Evolutionary conservation across 1,140 invertebrate genomes (phyloP), one percentile per base, ranked within the genome.

Genomic region (Probaryconus sp.): DNA sequence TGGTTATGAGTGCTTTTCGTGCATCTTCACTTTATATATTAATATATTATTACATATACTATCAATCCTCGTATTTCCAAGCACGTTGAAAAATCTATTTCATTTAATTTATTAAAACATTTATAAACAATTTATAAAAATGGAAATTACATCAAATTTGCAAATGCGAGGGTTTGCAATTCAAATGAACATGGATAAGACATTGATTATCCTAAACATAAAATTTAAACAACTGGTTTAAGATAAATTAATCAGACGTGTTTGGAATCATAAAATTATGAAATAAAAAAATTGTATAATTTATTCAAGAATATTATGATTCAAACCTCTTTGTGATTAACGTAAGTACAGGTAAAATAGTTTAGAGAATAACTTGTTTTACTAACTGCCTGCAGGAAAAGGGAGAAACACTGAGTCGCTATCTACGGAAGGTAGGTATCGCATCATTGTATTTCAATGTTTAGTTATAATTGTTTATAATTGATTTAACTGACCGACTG

Each of bases 361-460:
- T 78, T 76, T 85, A 85, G 77, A 81, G 50, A 86, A 82, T 87
- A 87, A 87, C 82, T 85, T 51, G 78, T 87, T 85, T 86, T 86
- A 85, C 81, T 85, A 84, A 86, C 81, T 88, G 84, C 82, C 84
- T 81, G 80, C 85, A 90, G 89, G 89, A 84, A 90, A 89, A 83
- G 88, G 86, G 80, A 87, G 89, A 79, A 88, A 89, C 80, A 87
- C 89, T 78, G 89, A 90, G 81, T 88, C 89, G 55, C 85, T 89
- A 69, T 88, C 89, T 37, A 89, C 88, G 35, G 89, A 90, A 89
- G 89, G 89, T 90, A 88, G 88, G 86, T 88, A 77, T 56, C 28
- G 10, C 43, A 56, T 64, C 30, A 43, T 63, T 73, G 51, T 61
- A 75, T 40, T 60, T 70, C 38, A 56, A 35, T 17, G 47, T 50